Evolutionary conservation across 2,888 invertebrate genomes (phyloP).

Genomic region (Thumatha senex): DNA sequence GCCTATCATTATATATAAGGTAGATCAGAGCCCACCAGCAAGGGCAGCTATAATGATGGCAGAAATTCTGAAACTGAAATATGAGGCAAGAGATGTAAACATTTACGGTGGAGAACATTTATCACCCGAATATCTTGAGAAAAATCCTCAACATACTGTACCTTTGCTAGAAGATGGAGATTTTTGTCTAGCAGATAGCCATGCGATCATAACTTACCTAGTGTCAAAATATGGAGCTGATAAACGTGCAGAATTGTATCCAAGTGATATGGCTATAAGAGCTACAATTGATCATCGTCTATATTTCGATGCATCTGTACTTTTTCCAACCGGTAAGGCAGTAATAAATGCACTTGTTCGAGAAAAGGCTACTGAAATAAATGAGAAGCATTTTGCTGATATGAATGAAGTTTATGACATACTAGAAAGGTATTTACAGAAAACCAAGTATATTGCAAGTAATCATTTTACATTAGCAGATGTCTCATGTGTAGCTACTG

Average conservation of each 20-base stretch:
- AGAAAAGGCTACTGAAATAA: conserved; percentile 23
- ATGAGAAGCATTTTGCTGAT: conserved; percentile 25
- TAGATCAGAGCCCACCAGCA: conserved; percentile 44
- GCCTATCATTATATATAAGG: conserved; percentile 43
- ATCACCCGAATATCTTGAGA: conserved; percentile 19
- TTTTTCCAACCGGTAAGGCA: conserved; percentile 33
- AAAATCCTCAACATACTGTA: conserved; percentile 50
- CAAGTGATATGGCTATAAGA: conserved; percentile 41
- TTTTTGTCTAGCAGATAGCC: conserved; percentile 48
- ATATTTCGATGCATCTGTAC: conserved; percentile 42
- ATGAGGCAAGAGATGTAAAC: conserved; percentile 36
- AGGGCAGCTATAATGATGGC: conserved; percentile 46
- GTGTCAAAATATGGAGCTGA: conserved; percentile 54
- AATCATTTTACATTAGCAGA: conserved; percentile 51
- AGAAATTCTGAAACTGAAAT: conserved; percentile 43
- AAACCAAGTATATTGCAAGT: conserved; percentile 37
- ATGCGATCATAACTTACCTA: conserved; percentile 53
- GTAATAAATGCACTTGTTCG: conserved; percentile 16
- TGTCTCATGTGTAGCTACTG: conserved; percentile 41
- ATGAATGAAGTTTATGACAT: conserved; percentile 44
- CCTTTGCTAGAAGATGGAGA: conserved; percentile 56
- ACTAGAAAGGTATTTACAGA: conserved; percentile 48
- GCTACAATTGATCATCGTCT: conserved; percentile 47
- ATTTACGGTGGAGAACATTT: conserved; percentile 28
- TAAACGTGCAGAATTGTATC: conserved; percentile 43